phyloP scores from a whole-genome alignment of 2,888 invertebrate genomes.

The Mylabris sibirica region DNA sequence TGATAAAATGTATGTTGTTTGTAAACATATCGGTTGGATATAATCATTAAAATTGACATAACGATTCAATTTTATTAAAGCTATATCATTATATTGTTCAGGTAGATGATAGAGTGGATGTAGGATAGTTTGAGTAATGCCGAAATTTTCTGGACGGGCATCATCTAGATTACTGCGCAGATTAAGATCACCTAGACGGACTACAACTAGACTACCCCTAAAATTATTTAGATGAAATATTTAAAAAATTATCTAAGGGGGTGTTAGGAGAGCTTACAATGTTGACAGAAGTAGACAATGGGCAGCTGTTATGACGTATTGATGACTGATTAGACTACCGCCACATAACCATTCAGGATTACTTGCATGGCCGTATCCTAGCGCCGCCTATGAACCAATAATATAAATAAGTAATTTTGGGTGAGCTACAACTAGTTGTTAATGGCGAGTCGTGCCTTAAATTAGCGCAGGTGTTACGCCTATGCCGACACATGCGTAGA shows the following conservation, averaged over 20 bases:
- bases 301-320: constrained; percentile 73
- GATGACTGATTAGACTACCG: constrained; percentile 70
- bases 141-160: constrained; percentile 51
- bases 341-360: constrained; percentile 68
- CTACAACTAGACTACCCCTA: constrained; percentile 56
- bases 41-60: constrained; percentile 56
- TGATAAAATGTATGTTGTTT: constrained; percentile 38
- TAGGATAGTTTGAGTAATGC: constrained; percentile 51
- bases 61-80: constrained; percentile 59
- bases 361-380: constrained; percentile 49
- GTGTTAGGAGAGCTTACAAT: constrained; percentile 42
- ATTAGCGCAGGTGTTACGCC: too few species aligned
- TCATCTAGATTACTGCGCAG: constrained; percentile 48
- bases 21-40: constrained; percentile 63
- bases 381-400: constrained; percentile 44
- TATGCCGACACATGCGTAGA: too few species aligned
- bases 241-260: too few species aligned
- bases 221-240: not conserved
- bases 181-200: constrained; percentile 62
- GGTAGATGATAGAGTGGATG: constrained; percentile 60
- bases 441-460: too few species aligned
- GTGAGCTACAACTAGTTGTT: too few species aligned
- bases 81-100: constrained; percentile 64
- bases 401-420: not conserved
- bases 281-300: constrained; percentile 64